Conservation (phyloP, 2,888 invertebrate genomes). For the Macropis europaea region DNA sequence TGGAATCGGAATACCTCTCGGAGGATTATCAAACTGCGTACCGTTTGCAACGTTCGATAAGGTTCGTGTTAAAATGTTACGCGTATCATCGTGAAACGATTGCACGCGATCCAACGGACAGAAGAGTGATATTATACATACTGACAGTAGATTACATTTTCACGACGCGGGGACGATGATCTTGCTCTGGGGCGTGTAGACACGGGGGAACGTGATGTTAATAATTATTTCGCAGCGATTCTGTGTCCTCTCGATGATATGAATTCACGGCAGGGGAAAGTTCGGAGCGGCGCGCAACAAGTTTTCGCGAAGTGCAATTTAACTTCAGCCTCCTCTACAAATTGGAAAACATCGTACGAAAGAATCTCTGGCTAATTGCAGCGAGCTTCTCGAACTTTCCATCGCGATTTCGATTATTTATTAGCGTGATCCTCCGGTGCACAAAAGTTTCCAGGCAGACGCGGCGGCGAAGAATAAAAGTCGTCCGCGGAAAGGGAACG, state of each 20-base stretch:
- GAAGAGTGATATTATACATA: background rate
- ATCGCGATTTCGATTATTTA: background rate
- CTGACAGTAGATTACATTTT: conserved; percentile 7
- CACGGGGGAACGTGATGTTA: background rate
- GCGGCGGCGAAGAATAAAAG: background rate
- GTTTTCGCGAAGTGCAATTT: conserved; percentile 13
- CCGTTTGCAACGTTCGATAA: conserved; percentile 21
- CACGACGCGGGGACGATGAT: background rate
- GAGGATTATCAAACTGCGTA: conserved; percentile 9
- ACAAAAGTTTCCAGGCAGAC: background rate
- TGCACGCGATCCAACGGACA: background rate
- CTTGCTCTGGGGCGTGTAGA: background rate
- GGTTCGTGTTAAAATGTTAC: conserved; percentile 21
- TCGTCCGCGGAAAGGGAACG: conserved; percentile 1
- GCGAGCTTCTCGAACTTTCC: no score
- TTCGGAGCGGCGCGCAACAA: conserved; percentile 34
- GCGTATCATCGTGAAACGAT: conserved; percentile 2
- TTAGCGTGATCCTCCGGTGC: background rate
- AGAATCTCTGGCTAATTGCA: background rate
- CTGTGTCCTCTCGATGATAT: background rate
- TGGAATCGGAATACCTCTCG: background rate
- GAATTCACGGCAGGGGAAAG: background rate
- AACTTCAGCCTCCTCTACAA: background rate
- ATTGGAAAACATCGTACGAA: background rate
- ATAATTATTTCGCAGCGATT: background rate